phyloP scores from a whole-genome alignment of 2,797 vertebrate genomes.

The Malurus splendens region DNA sequence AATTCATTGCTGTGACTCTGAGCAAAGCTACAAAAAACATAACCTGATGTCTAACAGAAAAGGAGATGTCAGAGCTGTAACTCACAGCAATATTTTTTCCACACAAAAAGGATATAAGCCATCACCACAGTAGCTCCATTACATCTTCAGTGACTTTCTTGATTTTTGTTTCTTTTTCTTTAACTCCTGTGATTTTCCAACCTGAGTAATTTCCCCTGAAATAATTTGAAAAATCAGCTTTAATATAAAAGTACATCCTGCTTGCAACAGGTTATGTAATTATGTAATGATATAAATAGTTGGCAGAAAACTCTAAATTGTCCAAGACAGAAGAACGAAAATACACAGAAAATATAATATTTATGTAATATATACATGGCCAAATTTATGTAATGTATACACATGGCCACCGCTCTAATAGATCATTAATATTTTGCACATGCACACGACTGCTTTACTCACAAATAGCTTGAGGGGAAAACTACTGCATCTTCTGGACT shows the following conservation, averaged over 20 bases:
- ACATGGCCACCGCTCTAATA: background rate
- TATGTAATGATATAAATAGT: background rate
- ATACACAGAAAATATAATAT: background rate
- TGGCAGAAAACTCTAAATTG: background rate
- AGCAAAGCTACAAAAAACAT: background rate
- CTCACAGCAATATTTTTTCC: background rate
- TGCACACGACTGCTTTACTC: background rate
- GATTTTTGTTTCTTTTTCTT: background rate
- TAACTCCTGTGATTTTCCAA: background rate
- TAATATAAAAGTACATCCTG: background rate
- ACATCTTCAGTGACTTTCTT: background rate
- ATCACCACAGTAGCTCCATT: background rate
- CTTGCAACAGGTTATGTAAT: background rate
- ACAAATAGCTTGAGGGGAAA: background rate
- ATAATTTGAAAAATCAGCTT: background rate
- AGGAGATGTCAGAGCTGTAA: background rate
- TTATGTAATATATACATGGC: background rate
- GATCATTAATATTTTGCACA: background rate
- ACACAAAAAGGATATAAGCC: background rate
- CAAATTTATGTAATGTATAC: background rate
- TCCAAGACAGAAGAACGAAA: background rate
- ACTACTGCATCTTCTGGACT: background rate
- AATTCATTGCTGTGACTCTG: background rate
- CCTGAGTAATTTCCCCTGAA: background rate
- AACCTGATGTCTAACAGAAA: background rate